phyloP scores from a whole-genome alignment of 2,888 invertebrate species.

The Megastigmus dorsalis region DNA sequence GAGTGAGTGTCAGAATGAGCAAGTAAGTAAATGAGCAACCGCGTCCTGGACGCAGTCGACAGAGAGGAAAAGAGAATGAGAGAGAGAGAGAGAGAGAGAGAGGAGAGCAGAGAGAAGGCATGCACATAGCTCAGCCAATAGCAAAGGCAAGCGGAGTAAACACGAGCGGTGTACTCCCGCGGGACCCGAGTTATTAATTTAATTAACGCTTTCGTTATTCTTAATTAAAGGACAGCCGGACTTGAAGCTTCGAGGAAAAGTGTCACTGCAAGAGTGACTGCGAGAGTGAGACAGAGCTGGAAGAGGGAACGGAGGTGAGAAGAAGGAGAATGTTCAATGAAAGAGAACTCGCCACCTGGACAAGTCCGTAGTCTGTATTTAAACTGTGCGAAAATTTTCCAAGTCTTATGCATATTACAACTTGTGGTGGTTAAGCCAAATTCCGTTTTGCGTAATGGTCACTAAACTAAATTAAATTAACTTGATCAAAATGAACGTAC shows the following conservation, averaged over 20 bases:
- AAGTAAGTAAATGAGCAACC: constrained; percentile 31
- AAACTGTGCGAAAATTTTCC: too few relatives aligned
- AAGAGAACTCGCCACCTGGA: too few relatives aligned
- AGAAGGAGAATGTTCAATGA: neutral
- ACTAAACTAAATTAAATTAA: too few relatives aligned
- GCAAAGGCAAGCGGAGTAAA: constrained; percentile 49
- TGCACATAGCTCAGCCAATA: constrained; percentile 51
- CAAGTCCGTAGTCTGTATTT: too few relatives aligned
- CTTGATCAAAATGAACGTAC: too few relatives aligned
- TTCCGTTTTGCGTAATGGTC: too few relatives aligned
- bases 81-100: constrained; percentile 48
- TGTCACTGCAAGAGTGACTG: neutral
- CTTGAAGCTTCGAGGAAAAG: constrained; percentile 44
- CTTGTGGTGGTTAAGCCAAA: too few relatives aligned
- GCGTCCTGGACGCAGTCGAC: constrained; percentile 1
- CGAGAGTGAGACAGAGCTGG: too few relatives aligned
- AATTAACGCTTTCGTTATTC: constrained; percentile 58
- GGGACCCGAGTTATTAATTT: constrained; percentile 58
- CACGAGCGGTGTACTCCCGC: constrained; percentile 48
- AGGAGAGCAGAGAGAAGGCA: constrained; percentile 46
- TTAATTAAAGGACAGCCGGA: constrained; percentile 53
- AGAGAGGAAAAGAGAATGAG: constrained; percentile 53
- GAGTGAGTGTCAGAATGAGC: neutral
- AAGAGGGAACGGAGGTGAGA: neutral
- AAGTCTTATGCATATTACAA: too few relatives aligned